Evolutionary conservation across 2,113 vertebrate species (phyloP).

Genomic region (Elephantulus edwardii): DNA sequence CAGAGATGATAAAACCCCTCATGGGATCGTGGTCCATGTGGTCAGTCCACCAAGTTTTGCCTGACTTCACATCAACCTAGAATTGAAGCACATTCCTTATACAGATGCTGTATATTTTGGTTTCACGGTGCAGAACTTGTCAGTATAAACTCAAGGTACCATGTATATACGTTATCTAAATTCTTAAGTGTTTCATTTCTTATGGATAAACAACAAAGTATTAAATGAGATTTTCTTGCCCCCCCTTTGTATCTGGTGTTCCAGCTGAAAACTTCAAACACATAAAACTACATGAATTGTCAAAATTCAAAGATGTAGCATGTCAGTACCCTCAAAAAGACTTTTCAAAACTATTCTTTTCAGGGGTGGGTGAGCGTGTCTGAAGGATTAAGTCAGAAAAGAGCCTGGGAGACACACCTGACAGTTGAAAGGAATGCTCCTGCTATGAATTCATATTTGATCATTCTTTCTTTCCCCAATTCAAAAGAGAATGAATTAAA

Average conservation of each 20-base stretch:
- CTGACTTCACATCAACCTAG: constrained; percentile 31
- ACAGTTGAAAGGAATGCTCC: neutral
- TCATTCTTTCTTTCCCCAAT: constrained; percentile 17
- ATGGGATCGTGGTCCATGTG: neutral
- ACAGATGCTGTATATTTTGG: constrained; percentile 85
- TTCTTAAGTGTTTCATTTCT: constrained; percentile 77
- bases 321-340: constrained; percentile 33
- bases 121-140: constrained; percentile 80
- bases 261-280: constrained; percentile 52
- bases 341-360: constrained; percentile 62
- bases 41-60: neutral
- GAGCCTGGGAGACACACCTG: constrained; percentile 20
- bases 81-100: constrained; percentile 74
- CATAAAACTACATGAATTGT: constrained; percentile 2
- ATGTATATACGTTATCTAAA: constrained; percentile 74
- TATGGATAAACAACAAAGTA: constrained; percentile 52
- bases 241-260: constrained; percentile 39
- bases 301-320: constrained; percentile 19
- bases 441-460: neutral
- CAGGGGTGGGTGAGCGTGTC: constrained; percentile 47
- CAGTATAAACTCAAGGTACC: constrained; percentile 71
- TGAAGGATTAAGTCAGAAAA: constrained; percentile 49
- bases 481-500: constrained; percentile 62
- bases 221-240: constrained; percentile 31
- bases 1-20: neutral